These are phyloP conservation scores for Diabrotica virgifera DNA, from an alignment of 1,140 invertebrate species.

Conservation along the genomic window DNA sequence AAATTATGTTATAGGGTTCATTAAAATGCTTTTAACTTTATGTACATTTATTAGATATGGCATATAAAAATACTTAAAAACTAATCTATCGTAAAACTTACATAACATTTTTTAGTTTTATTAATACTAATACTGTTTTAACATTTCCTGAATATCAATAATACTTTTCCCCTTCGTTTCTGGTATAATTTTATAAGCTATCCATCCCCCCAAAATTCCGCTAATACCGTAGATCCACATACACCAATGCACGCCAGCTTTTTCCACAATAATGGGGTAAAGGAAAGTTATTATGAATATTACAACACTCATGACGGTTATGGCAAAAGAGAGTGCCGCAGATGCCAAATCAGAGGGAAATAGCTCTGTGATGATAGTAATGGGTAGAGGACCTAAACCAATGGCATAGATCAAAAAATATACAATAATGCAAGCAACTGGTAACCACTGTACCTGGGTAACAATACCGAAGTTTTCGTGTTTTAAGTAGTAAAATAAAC, in stretches of 20 bases:
- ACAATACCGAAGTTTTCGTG: slow-evolving; percentile 29
- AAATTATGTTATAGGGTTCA: no score
- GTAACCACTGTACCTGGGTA: slow-evolving; percentile 37
- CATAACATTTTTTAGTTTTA: no score
- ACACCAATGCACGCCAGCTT: not conserved
- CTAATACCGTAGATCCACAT: not conserved
- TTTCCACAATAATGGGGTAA: not conserved
- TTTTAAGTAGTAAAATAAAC: slow-evolving; percentile 42
- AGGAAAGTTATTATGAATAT: not conserved
- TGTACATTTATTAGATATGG: no score
- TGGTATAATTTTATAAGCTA: slow-evolving; percentile 5
- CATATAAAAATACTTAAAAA: no score
- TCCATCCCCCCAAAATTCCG: not conserved
- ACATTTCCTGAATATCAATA: slow-evolving; percentile 8
- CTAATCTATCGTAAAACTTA: no score
- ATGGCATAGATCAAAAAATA: slow-evolving; percentile 40
- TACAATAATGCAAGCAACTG: slow-evolving; percentile 33
- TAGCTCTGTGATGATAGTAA: slow-evolving; percentile 80
- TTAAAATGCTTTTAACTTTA: no score
- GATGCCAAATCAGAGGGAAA: slow-evolving; percentile 75
- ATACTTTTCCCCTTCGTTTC: slow-evolving; percentile 10
- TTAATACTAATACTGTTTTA: not conserved
- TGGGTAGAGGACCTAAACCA: slow-evolving; percentile 78
- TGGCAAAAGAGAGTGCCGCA: slow-evolving; percentile 67
- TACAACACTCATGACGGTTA: slow-evolving; percentile 40